Evolutionary conservation across 2,888 invertebrate species (phyloP), one percentile per base, ranked within the genome.

Genomic region (Drosophila falleni): DNA sequence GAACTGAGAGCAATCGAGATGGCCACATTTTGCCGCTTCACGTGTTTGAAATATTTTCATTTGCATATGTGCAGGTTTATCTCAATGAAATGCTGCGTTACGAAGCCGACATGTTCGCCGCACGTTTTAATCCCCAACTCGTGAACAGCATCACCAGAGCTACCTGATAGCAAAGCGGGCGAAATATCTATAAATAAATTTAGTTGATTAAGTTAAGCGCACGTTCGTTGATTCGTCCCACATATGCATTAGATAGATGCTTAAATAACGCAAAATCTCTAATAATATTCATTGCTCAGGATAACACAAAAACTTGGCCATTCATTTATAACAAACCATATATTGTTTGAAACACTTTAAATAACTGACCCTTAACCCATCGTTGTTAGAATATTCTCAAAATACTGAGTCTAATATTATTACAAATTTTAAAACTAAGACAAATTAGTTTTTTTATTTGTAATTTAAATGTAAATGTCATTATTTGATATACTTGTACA

Each of bases 21-120:
- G 26, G n/a, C 13, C 46, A 58, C 46, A 33, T 73, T 35, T 39
- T 33, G 53, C 10, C 35, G 41, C 19, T 64, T 74, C 78, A 79
- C 72, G 73, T 79, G 79, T 44, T 60, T 67, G 44, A 13, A 10
- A 60, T 65, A 49, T 61, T 58, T 4, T 5, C 16, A 65, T 79
- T 73, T 76, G 69, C 63, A 79, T 71, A 61, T 66, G 39, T 39
- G 51, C 74, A 74, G 54, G 55, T 56, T 53, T 56, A 46, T n/a
- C 42, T 44, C 44, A 56, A 54, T 54, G 16, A 29, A 61, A 53
- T 60, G 26, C 66, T 85, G 44, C 62, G 66, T 85, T 85, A 80
- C 80, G 80, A 73, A 71, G 76, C 67, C 73, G 61, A 37, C 70
- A 54, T 55, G 86, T 55, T 74, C 61, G 56, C 50, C 69, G 39